Evolutionary conservation across 2,113 vertebrate genomes (phyloP).

Genomic region (Macquaria ambigua): DNA sequence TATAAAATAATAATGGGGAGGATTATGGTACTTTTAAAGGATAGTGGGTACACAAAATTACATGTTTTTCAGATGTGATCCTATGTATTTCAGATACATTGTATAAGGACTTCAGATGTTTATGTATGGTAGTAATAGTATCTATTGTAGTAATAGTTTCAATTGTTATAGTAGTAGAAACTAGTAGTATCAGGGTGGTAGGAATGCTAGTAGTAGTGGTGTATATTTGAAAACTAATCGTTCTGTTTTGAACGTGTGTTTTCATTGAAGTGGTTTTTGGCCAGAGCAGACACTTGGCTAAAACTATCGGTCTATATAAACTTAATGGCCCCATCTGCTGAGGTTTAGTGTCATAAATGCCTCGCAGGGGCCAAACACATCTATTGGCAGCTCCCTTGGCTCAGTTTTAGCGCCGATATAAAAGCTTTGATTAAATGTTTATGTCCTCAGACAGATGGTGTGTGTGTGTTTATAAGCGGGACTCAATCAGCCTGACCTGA

Average conservation of each 20-base stretch:
- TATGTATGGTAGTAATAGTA: background rate
- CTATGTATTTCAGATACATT: background rate
- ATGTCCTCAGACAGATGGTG: conserved; percentile 31
- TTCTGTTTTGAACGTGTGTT: background rate
- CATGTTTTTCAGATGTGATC: background rate
- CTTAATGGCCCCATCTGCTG: conserved; percentile 55
- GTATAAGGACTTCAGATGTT: background rate
- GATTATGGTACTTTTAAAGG: background rate
- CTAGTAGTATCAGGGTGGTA: background rate
- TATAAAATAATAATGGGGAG: background rate
- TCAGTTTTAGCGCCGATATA: conserved; percentile 32
- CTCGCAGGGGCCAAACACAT: conserved; percentile 15
- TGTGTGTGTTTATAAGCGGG: conserved; percentile 6
- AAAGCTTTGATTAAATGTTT: conserved; percentile 37
- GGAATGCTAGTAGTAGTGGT: background rate
- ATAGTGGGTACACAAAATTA: background rate
- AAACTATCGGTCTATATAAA: conserved; percentile 21
- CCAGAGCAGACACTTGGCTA: conserved; percentile 21
- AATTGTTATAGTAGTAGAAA: background rate
- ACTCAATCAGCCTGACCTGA: conserved; percentile 34
- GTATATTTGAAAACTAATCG: background rate
- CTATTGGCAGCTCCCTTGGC: conserved; percentile 16
- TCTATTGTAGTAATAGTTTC: background rate
- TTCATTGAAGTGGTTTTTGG: conserved; percentile 1
- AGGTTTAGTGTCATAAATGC: conserved; percentile 46